Evolutionary conservation across 2,113 vertebrate species (phyloP).

Genomic region (Gobio gobio): DNA sequence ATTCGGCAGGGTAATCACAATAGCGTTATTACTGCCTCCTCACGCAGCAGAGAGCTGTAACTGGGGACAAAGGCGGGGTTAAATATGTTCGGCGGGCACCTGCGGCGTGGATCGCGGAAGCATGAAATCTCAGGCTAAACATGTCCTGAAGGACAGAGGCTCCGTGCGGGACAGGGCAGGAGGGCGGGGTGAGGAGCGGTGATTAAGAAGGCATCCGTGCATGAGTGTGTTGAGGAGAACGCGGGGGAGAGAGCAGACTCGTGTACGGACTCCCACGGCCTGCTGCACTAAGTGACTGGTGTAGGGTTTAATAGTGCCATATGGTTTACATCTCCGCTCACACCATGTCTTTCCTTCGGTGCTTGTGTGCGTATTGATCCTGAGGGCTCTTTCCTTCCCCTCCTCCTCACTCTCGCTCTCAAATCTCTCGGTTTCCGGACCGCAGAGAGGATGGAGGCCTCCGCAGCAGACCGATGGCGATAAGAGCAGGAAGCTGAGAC

Average conservation of each 20-base stretch:
- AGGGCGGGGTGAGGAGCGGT: constrained; percentile 2
- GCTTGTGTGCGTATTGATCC: constrained; percentile 62
- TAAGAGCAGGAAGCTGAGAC: constrained; percentile 43
- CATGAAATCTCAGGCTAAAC: constrained; percentile 58
- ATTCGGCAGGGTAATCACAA: constrained; percentile 12
- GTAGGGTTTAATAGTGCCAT: constrained; percentile 64
- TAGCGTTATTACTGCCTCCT: constrained; percentile 38
- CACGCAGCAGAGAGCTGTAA: constrained; percentile 25
- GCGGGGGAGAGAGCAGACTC: neutral
- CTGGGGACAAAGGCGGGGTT: constrained; percentile 50
- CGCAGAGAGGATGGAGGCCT: constrained; percentile 12
- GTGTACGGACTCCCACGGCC: constrained; percentile 41
- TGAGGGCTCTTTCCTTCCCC: constrained; percentile 37
- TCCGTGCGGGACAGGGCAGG: constrained; percentile 6
- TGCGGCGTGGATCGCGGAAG: constrained; percentile 48
- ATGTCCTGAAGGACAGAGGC: constrained; percentile 43
- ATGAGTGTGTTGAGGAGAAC: constrained; percentile 17
- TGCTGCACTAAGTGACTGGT: constrained; percentile 57
- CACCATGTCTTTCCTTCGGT: constrained; percentile 45
- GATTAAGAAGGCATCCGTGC: constrained; percentile 35
- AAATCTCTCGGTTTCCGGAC: constrained; percentile 36
- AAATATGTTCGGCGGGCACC: constrained; percentile 52
- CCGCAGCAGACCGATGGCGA: constrained; percentile 12
- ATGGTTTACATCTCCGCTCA: constrained; percentile 63
- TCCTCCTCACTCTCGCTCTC: neutral